phyloP scores from a whole-genome alignment of 2,888 invertebrate genomes.

The Eubasilissa splendida region DNA sequence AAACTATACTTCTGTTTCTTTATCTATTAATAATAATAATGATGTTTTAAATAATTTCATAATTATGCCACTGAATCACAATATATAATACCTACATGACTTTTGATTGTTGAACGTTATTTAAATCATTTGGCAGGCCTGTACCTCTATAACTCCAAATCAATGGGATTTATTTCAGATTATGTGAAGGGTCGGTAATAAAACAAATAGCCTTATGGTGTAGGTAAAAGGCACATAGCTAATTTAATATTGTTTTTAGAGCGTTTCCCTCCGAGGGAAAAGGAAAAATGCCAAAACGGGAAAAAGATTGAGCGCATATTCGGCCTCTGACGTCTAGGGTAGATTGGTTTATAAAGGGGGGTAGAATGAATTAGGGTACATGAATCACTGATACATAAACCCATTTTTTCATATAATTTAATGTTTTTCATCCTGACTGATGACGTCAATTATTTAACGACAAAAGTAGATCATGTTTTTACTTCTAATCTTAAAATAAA shows the following conservation, averaged over 20 bases:
- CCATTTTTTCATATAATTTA: slow-evolving; percentile 32
- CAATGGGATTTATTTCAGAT: slow-evolving; percentile 39
- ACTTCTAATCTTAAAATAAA: too few species aligned
- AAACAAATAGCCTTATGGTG: slow-evolving; percentile 43
- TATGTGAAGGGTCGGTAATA: slow-evolving; percentile 41
- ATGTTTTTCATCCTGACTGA: slow-evolving; percentile 32
- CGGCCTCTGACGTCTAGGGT: slow-evolving; percentile 52
- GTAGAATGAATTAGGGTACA: slow-evolving; percentile 41
- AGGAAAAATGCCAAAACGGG: slow-evolving; percentile 32
- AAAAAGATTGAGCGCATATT: slow-evolving; percentile 54
- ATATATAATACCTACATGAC: not conserved
- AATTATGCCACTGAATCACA: not conserved
- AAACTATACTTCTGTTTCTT: too few species aligned
- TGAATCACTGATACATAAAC: slow-evolving; percentile 50
- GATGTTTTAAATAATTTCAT: too few species aligned
- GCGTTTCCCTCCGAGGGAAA: slow-evolving; percentile 17
- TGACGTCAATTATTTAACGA: slow-evolving; percentile 29
- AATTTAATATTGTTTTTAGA: slow-evolving; percentile 55
- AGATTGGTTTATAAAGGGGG: slow-evolving; percentile 51
- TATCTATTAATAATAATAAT: not conserved
- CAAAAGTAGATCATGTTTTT: slow-evolving; percentile 2
- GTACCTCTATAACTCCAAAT: slow-evolving; percentile 30
- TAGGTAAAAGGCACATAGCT: slow-evolving; percentile 48
- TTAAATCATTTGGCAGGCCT: slow-evolving; percentile 32
- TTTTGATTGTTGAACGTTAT: slow-evolving; percentile 9